phyloP scores from a whole-genome alignment of 2,888 invertebrate genomes.

The Eristalis intricaria region DNA sequence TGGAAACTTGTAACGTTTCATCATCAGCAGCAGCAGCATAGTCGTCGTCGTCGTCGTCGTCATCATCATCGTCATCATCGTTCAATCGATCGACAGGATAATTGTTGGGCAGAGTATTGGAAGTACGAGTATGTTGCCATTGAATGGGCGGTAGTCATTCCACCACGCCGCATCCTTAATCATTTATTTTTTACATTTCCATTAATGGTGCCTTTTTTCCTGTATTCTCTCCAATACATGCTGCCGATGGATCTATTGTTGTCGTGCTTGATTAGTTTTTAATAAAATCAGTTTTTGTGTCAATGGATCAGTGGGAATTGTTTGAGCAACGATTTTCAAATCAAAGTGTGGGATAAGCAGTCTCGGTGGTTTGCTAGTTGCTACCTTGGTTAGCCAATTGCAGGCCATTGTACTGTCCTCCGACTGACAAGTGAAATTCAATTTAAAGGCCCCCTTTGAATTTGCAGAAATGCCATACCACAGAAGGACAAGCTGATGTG shows the following conservation, averaged over 20 bases:
- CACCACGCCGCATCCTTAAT: constrained; percentile 31
- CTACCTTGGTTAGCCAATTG: not conserved
- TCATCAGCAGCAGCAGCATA: constrained; percentile 41
- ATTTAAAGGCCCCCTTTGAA: constrained; percentile 37
- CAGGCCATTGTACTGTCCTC: constrained; percentile 9
- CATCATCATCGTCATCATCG: constrained; percentile 18
- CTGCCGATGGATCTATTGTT: constrained; percentile 44
- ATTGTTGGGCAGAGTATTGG: constrained; percentile 38
- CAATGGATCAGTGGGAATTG: constrained; percentile 38
- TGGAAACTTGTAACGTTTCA: constrained; percentile 68
- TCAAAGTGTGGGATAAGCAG: constrained; percentile 20
- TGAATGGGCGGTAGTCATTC: not conserved
- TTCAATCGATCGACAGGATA: constrained; percentile 53
- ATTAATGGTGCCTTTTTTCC: not conserved
- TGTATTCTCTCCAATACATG: not conserved
- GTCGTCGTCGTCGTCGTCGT: constrained; percentile 15
- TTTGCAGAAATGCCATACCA: constrained; percentile 38
- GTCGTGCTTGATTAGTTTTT: constrained; percentile 63
- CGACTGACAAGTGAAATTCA: constrained; percentile 47
- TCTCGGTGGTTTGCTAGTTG: not conserved
- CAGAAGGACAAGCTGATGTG: not conserved
- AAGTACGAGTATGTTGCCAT: constrained; percentile 9
- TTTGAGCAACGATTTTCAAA: not conserved
- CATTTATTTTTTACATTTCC: constrained; percentile 41
- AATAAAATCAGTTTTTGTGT: constrained; percentile 61